Evolutionary conservation across 2,797 vertebrate species (phyloP).

Genomic region (Myripristis jacobus): DNA sequence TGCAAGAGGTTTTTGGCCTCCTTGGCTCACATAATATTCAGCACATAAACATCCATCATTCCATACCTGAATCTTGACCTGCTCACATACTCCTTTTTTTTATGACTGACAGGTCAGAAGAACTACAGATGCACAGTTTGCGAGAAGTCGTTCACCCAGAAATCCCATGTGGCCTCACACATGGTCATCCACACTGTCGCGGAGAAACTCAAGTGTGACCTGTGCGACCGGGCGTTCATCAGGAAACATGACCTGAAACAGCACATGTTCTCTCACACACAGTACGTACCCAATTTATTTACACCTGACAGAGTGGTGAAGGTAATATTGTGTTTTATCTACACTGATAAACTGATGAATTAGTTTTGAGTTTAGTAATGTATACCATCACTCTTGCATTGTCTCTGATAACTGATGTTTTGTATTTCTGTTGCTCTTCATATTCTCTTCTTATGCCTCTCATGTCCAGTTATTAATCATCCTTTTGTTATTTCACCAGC

Average conservation of each 20-base stretch:
- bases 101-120: conserved; percentile 92
- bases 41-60: neutral
- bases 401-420: conserved; percentile 12
- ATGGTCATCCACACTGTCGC: conserved; percentile 97
- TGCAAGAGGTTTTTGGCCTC: too few species aligned
- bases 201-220: conserved; percentile 97
- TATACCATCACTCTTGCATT: neutral
- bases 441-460: neutral
- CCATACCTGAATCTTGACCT: neutral
- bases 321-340: neutral
- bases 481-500: conserved; percentile 69
- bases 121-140: conserved; percentile 95
- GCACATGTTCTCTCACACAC: conserved; percentile 95
- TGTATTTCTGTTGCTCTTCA: neutral
- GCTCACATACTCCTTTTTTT: neutral
- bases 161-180: conserved; percentile 95
- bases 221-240: conserved; percentile 95
- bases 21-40: too few species aligned
- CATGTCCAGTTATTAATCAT: neutral
- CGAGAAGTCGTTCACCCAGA: conserved; percentile 96
- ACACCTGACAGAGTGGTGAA: neutral
- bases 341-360: too few species aligned
- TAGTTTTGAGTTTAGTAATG: neutral
- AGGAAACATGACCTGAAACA: conserved; percentile 97
- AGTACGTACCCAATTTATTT: conserved; percentile 81